Conservation (phyloP, 2,113 vertebrate genomes). For the Cnemophilus loriae region DNA sequence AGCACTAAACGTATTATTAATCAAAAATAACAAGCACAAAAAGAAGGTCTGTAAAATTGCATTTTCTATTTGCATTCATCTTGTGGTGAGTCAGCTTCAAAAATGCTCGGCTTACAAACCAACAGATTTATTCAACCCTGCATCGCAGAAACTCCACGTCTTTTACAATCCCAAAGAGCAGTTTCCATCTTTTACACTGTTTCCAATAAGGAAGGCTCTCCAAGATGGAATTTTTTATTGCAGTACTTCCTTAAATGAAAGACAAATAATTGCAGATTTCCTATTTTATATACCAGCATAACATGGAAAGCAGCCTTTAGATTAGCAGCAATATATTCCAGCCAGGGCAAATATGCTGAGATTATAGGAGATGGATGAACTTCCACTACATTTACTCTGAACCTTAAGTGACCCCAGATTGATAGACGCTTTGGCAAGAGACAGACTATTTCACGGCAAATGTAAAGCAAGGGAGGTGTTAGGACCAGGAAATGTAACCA, state of each 20-base stretch:
- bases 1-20: conserved; percentile 23
- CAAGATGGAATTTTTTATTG: background rate
- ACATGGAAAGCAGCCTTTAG: background rate
- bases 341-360: background rate
- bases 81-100: conserved; percentile 43
- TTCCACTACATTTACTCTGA: conserved; percentile 1
- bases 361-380: background rate
- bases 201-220: background rate
- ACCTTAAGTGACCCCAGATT: background rate
- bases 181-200: background rate
- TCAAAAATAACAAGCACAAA: conserved; percentile 34
- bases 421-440: background rate
- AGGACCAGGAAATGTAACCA: background rate
- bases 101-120: conserved; percentile 32
- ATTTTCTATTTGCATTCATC: conserved; percentile 41
- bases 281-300: background rate
- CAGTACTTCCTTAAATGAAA: background rate
- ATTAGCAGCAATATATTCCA: background rate
- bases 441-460: background rate
- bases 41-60: conserved; percentile 28
- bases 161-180: background rate
- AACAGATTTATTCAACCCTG: conserved; percentile 2
- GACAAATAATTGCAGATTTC: background rate
- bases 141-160: background rate
- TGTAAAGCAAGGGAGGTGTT: background rate